phyloP scores from a whole-genome alignment of 2,113 vertebrate species.

The Chelonoidis abingdonii region DNA sequence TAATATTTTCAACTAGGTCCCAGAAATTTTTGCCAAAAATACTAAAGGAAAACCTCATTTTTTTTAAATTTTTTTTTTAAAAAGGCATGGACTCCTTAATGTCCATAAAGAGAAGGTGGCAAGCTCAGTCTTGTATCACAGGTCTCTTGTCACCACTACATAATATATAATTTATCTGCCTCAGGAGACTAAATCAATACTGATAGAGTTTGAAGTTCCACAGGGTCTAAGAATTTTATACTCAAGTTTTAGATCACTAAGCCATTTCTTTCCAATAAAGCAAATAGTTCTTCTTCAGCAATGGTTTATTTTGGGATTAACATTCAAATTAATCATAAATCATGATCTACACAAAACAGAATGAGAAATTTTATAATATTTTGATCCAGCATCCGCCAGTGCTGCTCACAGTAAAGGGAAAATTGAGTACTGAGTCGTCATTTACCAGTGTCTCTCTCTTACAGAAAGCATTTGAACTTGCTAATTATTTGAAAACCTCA shows the following conservation, averaged over 20 bases:
- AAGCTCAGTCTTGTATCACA: neutral
- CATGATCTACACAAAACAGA: neutral
- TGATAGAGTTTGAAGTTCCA: neutral
- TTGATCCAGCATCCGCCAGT: neutral
- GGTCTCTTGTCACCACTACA: neutral
- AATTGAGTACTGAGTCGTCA: neutral
- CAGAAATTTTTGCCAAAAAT: neutral
- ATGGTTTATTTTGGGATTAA: neutral
- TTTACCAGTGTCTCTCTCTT: neutral
- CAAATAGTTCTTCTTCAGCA: neutral
- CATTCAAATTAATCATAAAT: neutral
- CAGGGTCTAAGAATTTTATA: neutral
- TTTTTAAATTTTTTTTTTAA: neutral
- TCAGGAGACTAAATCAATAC: neutral
- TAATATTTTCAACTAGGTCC: neutral
- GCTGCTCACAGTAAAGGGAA: neutral
- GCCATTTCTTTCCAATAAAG: fast-evolving
- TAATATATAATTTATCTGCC: neutral
- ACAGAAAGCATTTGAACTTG: conserved; percentile 11
- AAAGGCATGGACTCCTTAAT: neutral
- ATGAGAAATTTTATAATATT: neutral
- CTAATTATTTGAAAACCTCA: conserved; percentile 6
- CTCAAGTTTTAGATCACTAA: neutral
- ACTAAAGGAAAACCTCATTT: neutral
- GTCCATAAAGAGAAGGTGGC: too few relatives aligned